Evolutionary conservation across 64 coral and sea anemone genomes (phyloP).

Genomic region (Stylophora pistillata): DNA sequence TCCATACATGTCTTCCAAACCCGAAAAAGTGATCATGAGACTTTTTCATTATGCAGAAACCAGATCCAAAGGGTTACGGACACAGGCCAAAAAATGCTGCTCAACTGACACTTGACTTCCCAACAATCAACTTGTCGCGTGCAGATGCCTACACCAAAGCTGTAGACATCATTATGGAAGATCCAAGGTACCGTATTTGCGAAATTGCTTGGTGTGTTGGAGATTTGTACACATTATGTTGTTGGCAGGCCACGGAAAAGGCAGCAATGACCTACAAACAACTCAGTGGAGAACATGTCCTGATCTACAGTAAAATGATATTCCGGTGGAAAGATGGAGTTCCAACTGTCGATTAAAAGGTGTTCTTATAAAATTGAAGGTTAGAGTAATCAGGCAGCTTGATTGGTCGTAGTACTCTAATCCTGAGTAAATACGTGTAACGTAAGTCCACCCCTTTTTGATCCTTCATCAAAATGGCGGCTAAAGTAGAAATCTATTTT

Average conservation of each 20-base stretch:
- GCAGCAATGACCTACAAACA: background rate
- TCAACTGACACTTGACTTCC: background rate
- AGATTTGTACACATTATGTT: background rate
- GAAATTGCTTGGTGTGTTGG: constrained; percentile 4
- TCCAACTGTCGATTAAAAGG: background rate
- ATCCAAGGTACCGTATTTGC: constrained; percentile 33
- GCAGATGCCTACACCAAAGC: constrained; percentile 7
- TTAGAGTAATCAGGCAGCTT: background rate
- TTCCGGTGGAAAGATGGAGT: constrained; percentile 26
- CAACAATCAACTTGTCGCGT: background rate
- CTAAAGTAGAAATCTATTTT: no score
- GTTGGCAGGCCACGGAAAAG: constrained; percentile 15
- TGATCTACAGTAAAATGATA: constrained; percentile 6
- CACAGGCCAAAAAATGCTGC: background rate
- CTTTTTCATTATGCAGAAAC: background rate
- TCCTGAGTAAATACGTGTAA: no score
- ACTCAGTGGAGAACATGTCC: background rate
- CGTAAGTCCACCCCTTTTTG: no score
- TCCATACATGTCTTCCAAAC: no score
- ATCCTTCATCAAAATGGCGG: no score
- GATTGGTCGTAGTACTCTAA: no score
- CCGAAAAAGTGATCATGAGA: background rate
- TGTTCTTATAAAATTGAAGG: background rate
- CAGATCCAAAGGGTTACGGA: background rate
- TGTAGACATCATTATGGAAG: constrained; percentile 3